Evolutionary conservation across 1,140 invertebrate genomes (phyloP).

Genomic region (Monomorium pharaonis): DNA sequence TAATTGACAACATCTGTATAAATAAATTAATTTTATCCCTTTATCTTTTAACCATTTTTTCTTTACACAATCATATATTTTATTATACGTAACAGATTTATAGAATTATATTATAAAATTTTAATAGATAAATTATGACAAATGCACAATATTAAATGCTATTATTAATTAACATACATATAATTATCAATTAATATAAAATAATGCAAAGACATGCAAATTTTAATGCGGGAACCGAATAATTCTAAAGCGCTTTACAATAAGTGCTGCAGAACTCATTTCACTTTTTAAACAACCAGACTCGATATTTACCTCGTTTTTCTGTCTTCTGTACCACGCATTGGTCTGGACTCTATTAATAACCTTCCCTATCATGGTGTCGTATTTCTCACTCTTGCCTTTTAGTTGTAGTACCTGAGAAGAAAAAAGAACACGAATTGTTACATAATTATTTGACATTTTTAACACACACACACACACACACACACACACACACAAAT

Average conservation of each 20-base stretch:
- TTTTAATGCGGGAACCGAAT: background rate
- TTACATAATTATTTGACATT: slow-evolving; percentile 20
- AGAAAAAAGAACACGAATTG: background rate
- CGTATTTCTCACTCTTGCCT: slow-evolving; percentile 35
- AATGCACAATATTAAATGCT: background rate
- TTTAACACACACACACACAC: too few species aligned
- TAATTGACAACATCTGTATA: background rate
- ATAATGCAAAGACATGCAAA: background rate
- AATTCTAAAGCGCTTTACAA: background rate
- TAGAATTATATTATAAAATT: too few species aligned
- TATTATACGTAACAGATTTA: too few species aligned
- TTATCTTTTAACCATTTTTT: background rate
- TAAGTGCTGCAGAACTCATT: background rate
- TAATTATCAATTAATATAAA: background rate
- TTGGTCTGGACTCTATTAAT: slow-evolving; percentile 50
- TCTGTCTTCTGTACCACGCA: slow-evolving; percentile 49
- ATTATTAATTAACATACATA: too few species aligned
- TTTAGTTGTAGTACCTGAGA: slow-evolving; percentile 29
- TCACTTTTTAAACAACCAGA: background rate
- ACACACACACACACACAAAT: background rate
- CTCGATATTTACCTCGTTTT: slow-evolving; percentile 42
- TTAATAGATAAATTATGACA: background rate
- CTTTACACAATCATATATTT: background rate
- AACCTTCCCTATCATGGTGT: slow-evolving; percentile 9
- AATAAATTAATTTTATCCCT: too few species aligned